Percentiles rank a stretch among this genome's conserved stretches.
phyloP scores from a whole-genome alignment of 2,113 vertebrate species.

The Pongo abelii region DNA sequence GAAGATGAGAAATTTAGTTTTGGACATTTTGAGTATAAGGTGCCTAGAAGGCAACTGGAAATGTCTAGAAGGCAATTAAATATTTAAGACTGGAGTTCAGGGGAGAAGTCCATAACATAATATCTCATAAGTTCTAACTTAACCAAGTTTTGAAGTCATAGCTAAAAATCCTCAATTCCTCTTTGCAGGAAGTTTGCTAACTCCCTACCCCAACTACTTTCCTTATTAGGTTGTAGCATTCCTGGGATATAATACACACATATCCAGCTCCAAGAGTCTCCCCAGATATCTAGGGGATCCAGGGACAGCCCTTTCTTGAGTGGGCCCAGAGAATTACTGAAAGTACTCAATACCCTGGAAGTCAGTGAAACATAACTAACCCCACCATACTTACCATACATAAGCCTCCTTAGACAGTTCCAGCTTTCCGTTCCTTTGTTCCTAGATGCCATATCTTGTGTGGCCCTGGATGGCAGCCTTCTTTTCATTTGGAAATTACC shows the following conservation, averaged over 20 bases:
- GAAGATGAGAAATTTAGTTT: not conserved
- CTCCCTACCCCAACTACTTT: not conserved
- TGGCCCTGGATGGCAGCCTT: not conserved
- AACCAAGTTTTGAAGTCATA: not conserved
- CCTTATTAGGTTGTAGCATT: not conserved
- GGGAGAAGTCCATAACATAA: not conserved
- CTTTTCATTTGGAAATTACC: not conserved
- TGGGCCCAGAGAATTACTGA: not conserved
- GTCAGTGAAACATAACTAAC: not conserved
- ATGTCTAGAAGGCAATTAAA: not conserved
- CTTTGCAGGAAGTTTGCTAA: not conserved
- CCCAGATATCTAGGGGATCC: not conserved
- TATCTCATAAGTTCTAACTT: not conserved
- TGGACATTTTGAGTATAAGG: not conserved
- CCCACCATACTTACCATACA: not conserved
- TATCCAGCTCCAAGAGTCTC: not conserved
- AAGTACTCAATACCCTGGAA: not conserved
- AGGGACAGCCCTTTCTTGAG: not conserved
- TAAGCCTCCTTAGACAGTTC: not conserved
- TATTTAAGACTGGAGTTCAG: not conserved
- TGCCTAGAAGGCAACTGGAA: not conserved
- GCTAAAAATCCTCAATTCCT: not conserved
- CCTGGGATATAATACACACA: not conserved
- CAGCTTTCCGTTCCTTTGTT: not conserved
- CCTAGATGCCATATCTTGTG: not conserved